Conservation (phyloP, 2,113 vertebrate species). For the Anguilla japonica region DNA sequence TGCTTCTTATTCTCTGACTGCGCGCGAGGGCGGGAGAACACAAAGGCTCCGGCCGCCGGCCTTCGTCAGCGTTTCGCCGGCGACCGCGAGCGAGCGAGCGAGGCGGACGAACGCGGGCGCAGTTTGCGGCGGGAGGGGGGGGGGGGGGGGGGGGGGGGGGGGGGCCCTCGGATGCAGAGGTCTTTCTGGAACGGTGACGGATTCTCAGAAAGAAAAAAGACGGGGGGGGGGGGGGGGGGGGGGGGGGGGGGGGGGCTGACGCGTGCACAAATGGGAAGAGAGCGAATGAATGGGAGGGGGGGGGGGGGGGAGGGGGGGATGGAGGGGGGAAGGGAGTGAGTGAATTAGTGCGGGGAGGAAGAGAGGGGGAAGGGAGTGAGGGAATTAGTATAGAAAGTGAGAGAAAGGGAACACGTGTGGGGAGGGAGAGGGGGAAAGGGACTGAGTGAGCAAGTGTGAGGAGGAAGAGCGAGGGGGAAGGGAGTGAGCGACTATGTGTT, state of each 20-base stretch:
- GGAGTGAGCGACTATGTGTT: slow-evolving; percentile 24
- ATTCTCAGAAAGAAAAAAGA: background rate
- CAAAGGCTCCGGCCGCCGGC: background rate
- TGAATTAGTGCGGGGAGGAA: background rate
- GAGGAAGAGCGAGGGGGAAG: background rate
- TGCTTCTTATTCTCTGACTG: background rate
- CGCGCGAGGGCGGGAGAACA: background rate
- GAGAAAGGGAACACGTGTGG: slow-evolving; percentile 42
- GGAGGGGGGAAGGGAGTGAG: background rate
- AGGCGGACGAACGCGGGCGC: background rate
- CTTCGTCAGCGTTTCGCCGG: background rate
- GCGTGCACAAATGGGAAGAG: background rate
- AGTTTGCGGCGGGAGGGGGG: too few species aligned
- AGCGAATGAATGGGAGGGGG: background rate
- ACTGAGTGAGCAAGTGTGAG: background rate
- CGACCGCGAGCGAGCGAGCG: background rate
- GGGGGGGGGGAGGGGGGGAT: background rate
- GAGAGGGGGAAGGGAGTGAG: slow-evolving; percentile 33
- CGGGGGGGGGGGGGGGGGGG: background rate
- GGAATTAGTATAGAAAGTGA: background rate
- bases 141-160: too few species aligned
- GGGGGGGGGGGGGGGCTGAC: background rate
- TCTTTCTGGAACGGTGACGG: background rate
- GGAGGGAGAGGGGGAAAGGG: background rate
- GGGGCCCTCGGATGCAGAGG: background rate